Base-by-base conservation (phyloP, 2,797 vertebrate genomes). In the Xenentodon cancila region DNA sequence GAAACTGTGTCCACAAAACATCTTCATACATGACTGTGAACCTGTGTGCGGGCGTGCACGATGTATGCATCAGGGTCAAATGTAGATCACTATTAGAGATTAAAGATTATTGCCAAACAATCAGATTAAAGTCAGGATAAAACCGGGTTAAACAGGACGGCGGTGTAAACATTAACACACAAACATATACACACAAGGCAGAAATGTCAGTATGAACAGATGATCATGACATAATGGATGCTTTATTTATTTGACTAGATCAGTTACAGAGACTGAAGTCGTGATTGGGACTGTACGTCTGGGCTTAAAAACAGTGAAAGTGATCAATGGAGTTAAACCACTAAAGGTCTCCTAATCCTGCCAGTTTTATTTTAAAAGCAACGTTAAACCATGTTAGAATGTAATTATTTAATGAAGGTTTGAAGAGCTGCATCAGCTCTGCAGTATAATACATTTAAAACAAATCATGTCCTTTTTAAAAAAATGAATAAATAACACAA, bases 61-160 rank as follows among this genome's bases (percentile, higher is more conserved):
- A 16, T 34, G 27, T 27, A 1, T 44, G 48, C 25, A 25, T 51
- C 2, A 48, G 44, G 49, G 18, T 70, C 48, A 59, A 12, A 68
- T 55, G 13, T 49, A 21, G 61, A 45, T 64, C 55, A 54, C 13
- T 58, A 53, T 59, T 60, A 74, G 54, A 73, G 77, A 82, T 82
- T 75, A 86, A 54, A 75, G 79, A 89, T 88, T 82, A 79, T 64
- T 74, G 79, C 82, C 68, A 85, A 69, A 73, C 66, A 12, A 72
- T 70, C 55, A 68, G 74, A 88, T 85, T 84, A 86, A 61, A 72
- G 27, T 4, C 5, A 1, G 53, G 19, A 69, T 66, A 69, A 60
- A 59, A 61, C 63, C 58, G 55, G 59, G 64, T 79, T 75, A 75
- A 52, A 57, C 47, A 44, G 49, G 19, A 7, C 18, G 17, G 25